Base-by-base conservation (phyloP, 2,888 invertebrate species). In the Hyposoter didymator region DNA sequence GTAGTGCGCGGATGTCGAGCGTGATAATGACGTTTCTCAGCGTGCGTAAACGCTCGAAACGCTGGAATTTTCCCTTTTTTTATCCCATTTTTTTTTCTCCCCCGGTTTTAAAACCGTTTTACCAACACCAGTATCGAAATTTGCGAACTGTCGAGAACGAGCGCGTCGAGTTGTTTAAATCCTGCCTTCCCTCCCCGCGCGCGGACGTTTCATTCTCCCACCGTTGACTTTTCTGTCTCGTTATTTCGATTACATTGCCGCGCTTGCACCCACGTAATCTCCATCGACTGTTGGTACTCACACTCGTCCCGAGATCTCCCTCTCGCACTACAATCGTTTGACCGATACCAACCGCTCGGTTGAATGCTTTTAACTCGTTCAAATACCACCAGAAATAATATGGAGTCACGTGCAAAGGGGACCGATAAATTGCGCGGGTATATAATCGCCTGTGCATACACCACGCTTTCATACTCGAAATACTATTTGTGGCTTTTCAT, bases 181-280 rank as follows among this genome's bases (percentile, higher is more conserved):
- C 84, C 86, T 70, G 72, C 45, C 49, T 22, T 28, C 80, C 75
- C 78, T 86, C 82, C 73, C 79, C 55, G 74, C 4, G 4, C 39
- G 4, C 39, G 1, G 72, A 82, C 78, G 83, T 88, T 88, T 82
- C 84, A 88, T 90, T 88, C 35, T 84, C 66, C 45, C 85, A 84
- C 73, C 87, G 88, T 89, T 89, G 90, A 90, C 89, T 66, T 47
- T 19, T 82, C 74, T 59, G 88, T 90, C 88, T 89, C 88, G 90
- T 90, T 90, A 89, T 89, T 90, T 89, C 89, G 89, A 91, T 90
- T 89, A 90, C 89, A 88, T 69, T 47, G 88, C 88, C 86, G 82
- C 87, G 87, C 88, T 90, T 88, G 89, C 86, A 78, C 84, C 87
- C 84, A 84, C 88, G 88, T 89, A 90, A 90, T 90, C 89, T 90